Conservation (phyloP, 1,140 invertebrate species). For the Danaus melanippus region DNA sequence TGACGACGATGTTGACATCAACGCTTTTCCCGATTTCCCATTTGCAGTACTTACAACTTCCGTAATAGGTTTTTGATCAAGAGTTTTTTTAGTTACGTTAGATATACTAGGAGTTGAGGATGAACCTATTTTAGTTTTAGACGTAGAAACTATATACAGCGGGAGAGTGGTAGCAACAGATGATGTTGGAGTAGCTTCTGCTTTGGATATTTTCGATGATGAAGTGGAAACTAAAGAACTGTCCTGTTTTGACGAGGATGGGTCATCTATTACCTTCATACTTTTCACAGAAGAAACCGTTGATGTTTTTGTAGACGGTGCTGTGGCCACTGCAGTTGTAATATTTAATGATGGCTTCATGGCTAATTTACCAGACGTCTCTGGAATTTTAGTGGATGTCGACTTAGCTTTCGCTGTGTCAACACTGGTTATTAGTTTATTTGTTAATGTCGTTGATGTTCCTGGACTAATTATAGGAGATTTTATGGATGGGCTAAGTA, state of each 20-base stretch:
- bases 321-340: slow-evolving; percentile 3
- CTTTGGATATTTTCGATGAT: background rate
- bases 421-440: too few relatives aligned
- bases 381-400: too few relatives aligned
- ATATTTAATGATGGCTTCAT: background rate
- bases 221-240: too few relatives aligned
- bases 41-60: slow-evolving; percentile 8
- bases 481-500: too few relatives aligned
- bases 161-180: slow-evolving; percentile 18
- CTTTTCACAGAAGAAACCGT: too few relatives aligned
- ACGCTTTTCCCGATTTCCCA: slow-evolving; percentile 3
- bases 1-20: background rate
- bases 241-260: too few relatives aligned
- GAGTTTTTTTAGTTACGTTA: slow-evolving; percentile 9
- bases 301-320: too few relatives aligned
- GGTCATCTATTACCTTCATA: too few relatives aligned
- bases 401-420: too few relatives aligned
- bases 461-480: too few relatives aligned
- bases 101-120: slow-evolving; percentile 16
- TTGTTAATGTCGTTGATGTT: too few relatives aligned
- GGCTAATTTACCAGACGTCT: too few relatives aligned
- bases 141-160: slow-evolving; percentile 28
- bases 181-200: slow-evolving; percentile 4
- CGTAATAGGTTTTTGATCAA: slow-evolving; percentile 3
- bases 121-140: slow-evolving; percentile 27